Evolutionary conservation across 2,888 invertebrate species (phyloP).

Genomic region (Eristalis tenax): DNA sequence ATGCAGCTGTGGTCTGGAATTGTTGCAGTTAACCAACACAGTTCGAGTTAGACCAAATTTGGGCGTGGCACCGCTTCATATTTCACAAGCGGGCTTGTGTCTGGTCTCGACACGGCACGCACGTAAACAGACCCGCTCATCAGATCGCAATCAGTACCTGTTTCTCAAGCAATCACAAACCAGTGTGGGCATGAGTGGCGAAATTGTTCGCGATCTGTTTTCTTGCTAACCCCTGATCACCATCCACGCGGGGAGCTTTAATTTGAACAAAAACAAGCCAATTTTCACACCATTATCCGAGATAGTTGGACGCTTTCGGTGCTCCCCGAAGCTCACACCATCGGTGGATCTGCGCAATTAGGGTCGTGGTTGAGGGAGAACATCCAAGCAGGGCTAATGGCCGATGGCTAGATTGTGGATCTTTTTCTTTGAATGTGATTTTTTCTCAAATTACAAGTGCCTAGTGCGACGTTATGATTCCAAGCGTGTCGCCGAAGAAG

Average conservation of each 20-base stretch:
- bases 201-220: neutral
- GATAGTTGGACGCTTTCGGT: neutral
- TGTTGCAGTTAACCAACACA: constrained; percentile 12
- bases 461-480: neutral
- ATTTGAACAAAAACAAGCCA: neutral
- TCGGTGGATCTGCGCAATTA: neutral
- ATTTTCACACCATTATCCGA: constrained; percentile 11
- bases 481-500: neutral
- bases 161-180: neutral
- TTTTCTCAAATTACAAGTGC: neutral
- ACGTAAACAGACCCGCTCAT: constrained; percentile 11
- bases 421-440: neutral
- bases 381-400: neutral
- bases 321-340: neutral
- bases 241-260: neutral
- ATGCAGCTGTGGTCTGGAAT: constrained; percentile 22
- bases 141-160: neutral
- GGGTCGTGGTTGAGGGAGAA: neutral
- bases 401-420: neutral
- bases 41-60: constrained; percentile 17
- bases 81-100: neutral
- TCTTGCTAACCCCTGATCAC: neutral
- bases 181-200: neutral
- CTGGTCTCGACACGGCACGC: neutral
- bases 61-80: constrained; percentile 30